These are phyloP conservation scores for Dryas iulia DNA, from an alignment of 1,140 invertebrate genomes.

Conservation along the genomic window DNA sequence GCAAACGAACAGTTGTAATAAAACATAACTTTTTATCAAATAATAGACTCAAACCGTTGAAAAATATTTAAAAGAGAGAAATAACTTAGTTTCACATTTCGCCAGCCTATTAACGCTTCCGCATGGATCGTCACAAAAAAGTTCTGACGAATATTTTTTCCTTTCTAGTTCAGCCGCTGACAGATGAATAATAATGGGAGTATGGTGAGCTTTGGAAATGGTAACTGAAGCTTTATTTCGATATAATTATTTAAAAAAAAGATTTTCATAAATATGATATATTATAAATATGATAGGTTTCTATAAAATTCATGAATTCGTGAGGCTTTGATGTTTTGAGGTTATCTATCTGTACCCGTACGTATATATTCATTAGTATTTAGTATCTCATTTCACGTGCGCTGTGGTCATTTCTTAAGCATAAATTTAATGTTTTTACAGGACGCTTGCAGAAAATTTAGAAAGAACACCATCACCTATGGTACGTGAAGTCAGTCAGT, in stretches of 20 bases:
- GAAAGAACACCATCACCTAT: too few species aligned
- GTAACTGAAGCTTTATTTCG: background rate
- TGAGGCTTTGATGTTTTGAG: too few species aligned
- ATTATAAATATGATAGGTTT: too few species aligned
- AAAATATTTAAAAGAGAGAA: constrained; percentile 11
- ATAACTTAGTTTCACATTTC: constrained; percentile 28
- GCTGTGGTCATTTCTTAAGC: too few species aligned
- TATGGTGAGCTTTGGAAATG: background rate
- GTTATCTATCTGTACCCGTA: too few species aligned
- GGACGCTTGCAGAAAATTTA: too few species aligned
- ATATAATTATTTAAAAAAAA: background rate
- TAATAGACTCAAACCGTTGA: background rate
- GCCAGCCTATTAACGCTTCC: constrained; percentile 37
- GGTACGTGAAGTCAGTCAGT: too few species aligned
- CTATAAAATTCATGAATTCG: too few species aligned
- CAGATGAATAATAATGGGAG: constrained; percentile 12
- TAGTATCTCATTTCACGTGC: too few species aligned
- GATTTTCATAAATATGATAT: background rate
- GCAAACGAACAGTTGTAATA: background rate
- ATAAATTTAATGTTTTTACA: too few species aligned
- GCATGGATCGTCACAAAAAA: constrained; percentile 44
- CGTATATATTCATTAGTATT: too few species aligned
- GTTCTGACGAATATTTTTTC: constrained; percentile 37
- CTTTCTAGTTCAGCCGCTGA: constrained; percentile 28
- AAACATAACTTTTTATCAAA: constrained; percentile 5